These are phyloP conservation scores for Scaptomyza graminum DNA, from an alignment of 1,140 invertebrate species.

Conservation along the genomic window DNA sequence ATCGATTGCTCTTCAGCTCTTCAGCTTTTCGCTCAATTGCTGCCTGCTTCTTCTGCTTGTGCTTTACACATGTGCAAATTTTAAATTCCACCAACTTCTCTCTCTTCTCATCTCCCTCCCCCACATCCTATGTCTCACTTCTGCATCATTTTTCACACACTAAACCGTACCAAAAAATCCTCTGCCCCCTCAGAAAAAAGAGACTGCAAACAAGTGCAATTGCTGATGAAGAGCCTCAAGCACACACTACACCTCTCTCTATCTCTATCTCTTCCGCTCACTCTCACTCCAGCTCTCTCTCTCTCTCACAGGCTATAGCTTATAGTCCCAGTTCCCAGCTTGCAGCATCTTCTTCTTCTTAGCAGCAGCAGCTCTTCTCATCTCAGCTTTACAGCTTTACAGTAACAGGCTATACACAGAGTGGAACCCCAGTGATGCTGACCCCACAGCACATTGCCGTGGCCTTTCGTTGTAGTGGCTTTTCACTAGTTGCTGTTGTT, in stretches of 20 bases:
- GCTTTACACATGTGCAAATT: constrained; percentile 67
- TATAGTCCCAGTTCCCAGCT: constrained; percentile 17
- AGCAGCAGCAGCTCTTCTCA: background rate
- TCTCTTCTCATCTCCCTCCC: background rate
- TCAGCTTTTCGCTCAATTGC: too few relatives aligned
- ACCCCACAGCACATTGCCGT: constrained; percentile 42
- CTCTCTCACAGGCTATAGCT: background rate
- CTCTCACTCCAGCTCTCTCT: background rate
- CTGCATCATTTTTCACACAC: constrained; percentile 21
- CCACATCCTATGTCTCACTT: background rate
- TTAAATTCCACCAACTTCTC: constrained; percentile 35
- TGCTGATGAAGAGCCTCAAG: constrained; percentile 23
- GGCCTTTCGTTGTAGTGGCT: constrained; percentile 27
- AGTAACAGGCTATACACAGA: background rate
- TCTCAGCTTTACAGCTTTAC: constrained; percentile 1
- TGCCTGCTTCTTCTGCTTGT: constrained; percentile 9
- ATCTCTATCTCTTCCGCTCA: background rate
- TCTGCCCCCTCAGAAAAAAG: background rate
- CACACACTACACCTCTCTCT: background rate
- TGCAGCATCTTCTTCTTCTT: constrained; percentile 23
- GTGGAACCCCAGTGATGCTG: constrained; percentile 36
- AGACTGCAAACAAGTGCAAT: constrained; percentile 42
- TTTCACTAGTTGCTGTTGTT: background rate
- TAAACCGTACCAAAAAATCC: constrained; percentile 14
- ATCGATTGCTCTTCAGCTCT: constrained; percentile 25